These are phyloP conservation scores for Epizoanthus stellaris DNA, from an alignment of 92 coral and sea anemone genomes.

Conservation along the genomic window DNA sequence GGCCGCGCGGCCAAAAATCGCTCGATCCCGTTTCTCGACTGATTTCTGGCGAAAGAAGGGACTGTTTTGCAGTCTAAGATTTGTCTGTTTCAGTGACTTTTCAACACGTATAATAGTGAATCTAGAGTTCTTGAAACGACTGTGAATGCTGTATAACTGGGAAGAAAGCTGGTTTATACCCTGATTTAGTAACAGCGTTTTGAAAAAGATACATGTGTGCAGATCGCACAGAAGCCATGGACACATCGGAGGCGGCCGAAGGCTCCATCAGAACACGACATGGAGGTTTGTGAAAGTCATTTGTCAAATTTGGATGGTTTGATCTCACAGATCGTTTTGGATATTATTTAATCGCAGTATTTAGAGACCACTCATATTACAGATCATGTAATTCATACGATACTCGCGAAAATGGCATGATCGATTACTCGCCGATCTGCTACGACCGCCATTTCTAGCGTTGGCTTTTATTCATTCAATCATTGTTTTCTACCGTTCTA, in stretches of 20 bases:
- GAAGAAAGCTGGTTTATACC: not conserved
- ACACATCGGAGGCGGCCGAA: conserved; percentile 26
- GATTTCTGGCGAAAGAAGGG: no score
- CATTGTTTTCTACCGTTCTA: no score
- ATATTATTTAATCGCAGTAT: no score
- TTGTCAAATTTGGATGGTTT: not conserved
- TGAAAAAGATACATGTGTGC: conserved; percentile 4
- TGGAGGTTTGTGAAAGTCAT: conserved; percentile 13
- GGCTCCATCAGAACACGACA: conserved; percentile 9
- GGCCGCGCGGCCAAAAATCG: no score
- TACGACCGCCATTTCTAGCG: no score
- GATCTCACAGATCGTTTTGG: not conserved
- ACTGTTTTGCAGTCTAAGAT: no score
- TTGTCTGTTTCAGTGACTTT: not conserved
- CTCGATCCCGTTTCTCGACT: no score
- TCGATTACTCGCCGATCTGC: no score
- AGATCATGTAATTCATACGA: no score
- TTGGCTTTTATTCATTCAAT: no score
- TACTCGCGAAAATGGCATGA: no score
- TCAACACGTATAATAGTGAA: not conserved
- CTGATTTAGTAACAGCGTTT: not conserved
- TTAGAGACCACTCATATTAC: no score
- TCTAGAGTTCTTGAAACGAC: conserved; percentile 1
- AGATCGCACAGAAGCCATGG: conserved; percentile 30
- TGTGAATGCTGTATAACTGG: not conserved